Evolutionary conservation across 2,888 invertebrate species (phyloP), one percentile per base, ranked within the genome.

Genomic region (Xestia xanthographa): DNA sequence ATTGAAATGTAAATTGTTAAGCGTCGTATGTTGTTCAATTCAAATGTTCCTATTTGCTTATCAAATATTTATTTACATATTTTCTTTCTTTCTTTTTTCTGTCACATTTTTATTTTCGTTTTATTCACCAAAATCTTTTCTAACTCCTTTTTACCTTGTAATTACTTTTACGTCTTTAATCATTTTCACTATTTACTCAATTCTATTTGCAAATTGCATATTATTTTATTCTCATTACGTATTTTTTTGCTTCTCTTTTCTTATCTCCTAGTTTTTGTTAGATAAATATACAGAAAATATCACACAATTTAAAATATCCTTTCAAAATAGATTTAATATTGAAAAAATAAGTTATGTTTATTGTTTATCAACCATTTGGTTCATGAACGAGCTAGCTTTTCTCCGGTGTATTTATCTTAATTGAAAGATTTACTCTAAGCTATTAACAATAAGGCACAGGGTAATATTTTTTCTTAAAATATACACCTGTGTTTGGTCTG

Each of bases 401-500:
- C 29, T 66, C 38, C 2, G 34, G 12, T 22, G 26, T 69, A 73
- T 86, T 84, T 88, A 85, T 87, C 79, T 86, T 85, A 84, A 75
- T 80, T 88, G 88, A 85, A 88, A 87, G 85, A 86, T 77, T 71
- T 80, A 71, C 72, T 83, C 77, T 86, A 81, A 86, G 87, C 89
- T 85, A 80, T 80, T 77, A 84, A 83, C 48, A 83, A 79, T 80
- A 81, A 84, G 95, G 89, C 95, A 93, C 93, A 95, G 95, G 91
- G 94, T 94, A 93, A 82, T 90, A 91, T 95, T 95, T 95, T 95
- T 75, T 77, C 74, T 56, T 82, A 94, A 95, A 94, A 92, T 94
- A 90, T 93, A 92, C 93, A 87, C 88, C 93, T 95, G 95, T 95
- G 95, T 88, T 90, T 72, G 92, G 90, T 70, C 77, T 85, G 93